phyloP scores from a whole-genome alignment of 2,113 vertebrate genomes.

The Ophiodon elongatus region DNA sequence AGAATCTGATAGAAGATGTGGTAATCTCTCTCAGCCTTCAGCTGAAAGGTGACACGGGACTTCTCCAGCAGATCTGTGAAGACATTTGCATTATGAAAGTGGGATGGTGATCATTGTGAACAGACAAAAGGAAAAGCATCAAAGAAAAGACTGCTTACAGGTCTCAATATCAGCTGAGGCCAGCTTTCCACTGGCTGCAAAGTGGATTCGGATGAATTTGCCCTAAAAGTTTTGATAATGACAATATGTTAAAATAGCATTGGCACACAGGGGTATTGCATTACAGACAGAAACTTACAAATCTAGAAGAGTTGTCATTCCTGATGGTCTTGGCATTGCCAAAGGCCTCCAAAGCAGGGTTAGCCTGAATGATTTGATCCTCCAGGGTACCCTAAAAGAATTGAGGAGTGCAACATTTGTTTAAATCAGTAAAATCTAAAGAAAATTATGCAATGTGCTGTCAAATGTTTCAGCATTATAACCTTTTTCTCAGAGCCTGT shows the following conservation, averaged over 20 bases:
- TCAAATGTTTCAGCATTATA: not conserved
- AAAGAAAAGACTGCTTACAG: slow-evolving; percentile 79
- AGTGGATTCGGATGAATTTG: slow-evolving; percentile 94
- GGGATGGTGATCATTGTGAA: not conserved
- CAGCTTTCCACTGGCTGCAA: slow-evolving; percentile 89
- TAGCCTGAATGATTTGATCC: slow-evolving; percentile 91
- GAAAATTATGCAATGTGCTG: not conserved
- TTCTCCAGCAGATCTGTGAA: slow-evolving; percentile 91
- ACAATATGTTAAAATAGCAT: slow-evolving; percentile 1
- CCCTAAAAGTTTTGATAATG: slow-evolving; percentile 76
- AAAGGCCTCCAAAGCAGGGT: slow-evolving; percentile 89
- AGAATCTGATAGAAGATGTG: slow-evolving; percentile 96
- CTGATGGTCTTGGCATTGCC: slow-evolving; percentile 92
- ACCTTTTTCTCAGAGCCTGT: slow-evolving; percentile 87
- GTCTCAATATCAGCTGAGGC: slow-evolving; percentile 93
- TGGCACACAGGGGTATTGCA: not conserved
- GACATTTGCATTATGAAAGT: not conserved
- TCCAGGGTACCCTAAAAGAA: slow-evolving; percentile 86
- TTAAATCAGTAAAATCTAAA: slow-evolving; percentile 19
- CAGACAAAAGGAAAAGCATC: not conserved
- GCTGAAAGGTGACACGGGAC: slow-evolving; percentile 92
- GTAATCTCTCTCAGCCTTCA: slow-evolving; percentile 92
- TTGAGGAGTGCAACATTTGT: slow-evolving; percentile 72
- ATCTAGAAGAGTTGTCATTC: slow-evolving; percentile 92
- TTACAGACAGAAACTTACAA: slow-evolving; percentile 81